Evolutionary conservation across 2,888 invertebrate genomes (phyloP), one percentile per base, ranked within the genome.

Genomic region (Aporophyla nigra): DNA sequence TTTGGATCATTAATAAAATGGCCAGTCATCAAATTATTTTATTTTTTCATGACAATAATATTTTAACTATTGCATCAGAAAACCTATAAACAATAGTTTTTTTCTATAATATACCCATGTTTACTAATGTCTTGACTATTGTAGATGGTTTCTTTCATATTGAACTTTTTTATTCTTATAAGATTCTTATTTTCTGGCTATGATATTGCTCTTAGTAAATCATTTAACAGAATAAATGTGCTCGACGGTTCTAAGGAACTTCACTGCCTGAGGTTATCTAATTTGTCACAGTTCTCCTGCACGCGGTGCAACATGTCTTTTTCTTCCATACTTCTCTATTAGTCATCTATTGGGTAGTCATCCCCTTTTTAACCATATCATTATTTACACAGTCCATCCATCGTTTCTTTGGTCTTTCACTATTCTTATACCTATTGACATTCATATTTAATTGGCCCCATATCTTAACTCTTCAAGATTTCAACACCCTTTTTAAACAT

Each of bases 41-140:
- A 33, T 24, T 4, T 53, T 63, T 40, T 46, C 0, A 58, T 77
- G 62, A 46, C 71, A 78, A 0, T 24, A 58, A 33, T 7, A 24
- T 46, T 49, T 9, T 24, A 19, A 16, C 12, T 73, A 71, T 71
- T 82, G 71, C 83, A 59, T 82, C 82, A 82, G 74, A 83, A 71
- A 77, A 33, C 16, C 10, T 54, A 0, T 6, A 12, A 2, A n/a
- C 27, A 14, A n/a, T 7, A 33, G 0, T 16, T 33, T 2, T n/a
- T 49, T 58, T 7, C 9, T 40, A 19, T 40, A 59, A 53, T 7
- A n/a, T 40, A 46, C 43, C 49, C 54, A 66, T 54, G n/a, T 58
- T 63, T 21, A 56, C 16, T 43, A 19, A 24, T 33, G 51, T 27
- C 0, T 27, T 14, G 1, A 12, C 5, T 24, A 6, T 14, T 46